A percentile compares a stretch with the other conserved stretches of the same genome.
Evolutionary conservation across 2,113 vertebrate species (phyloP).

Genomic region (Columba livia): DNA sequence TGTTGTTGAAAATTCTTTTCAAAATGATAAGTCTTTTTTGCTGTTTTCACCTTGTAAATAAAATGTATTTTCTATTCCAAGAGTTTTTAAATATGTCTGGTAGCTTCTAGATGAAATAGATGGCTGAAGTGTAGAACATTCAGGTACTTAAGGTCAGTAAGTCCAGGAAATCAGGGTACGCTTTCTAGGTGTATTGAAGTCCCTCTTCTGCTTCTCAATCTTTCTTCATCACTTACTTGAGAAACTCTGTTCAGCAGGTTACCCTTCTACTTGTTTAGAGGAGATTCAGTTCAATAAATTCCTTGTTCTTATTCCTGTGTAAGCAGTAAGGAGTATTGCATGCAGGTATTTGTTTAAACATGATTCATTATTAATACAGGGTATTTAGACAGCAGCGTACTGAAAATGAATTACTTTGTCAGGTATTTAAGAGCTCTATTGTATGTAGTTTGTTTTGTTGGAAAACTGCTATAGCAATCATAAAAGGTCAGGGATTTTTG

Average conservation of each 20-base stretch:
- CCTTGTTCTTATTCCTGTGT: not conserved
- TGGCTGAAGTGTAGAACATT: not conserved
- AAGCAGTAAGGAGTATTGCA: not conserved
- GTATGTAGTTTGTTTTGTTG: constrained; percentile 36
- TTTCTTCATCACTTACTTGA: not conserved
- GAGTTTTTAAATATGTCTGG: not conserved
- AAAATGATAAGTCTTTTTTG: not conserved
- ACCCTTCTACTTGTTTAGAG: not conserved
- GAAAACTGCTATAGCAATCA: constrained; percentile 40
- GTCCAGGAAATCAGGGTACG: not conserved
- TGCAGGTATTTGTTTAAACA: constrained; percentile 27
- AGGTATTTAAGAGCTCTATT: constrained; percentile 55
- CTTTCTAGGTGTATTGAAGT: not conserved
- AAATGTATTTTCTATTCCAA: not conserved
- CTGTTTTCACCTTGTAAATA: not conserved
- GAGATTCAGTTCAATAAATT: not conserved
- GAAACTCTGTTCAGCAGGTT: not conserved
- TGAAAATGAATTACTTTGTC: constrained; percentile 46
- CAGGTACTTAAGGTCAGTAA: not conserved
- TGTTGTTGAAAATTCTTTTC: not conserved
- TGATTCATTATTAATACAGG: constrained; percentile 33
- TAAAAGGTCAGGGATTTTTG: constrained; percentile 69
- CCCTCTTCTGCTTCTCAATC: not conserved
- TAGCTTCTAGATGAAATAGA: not conserved
- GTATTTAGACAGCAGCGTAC: not conserved